Percentiles rank a stretch among this genome's conserved stretches.
phyloP scores from a whole-genome alignment of 1,140 invertebrate species.

The Macrobrachium rosenbergii region DNA sequence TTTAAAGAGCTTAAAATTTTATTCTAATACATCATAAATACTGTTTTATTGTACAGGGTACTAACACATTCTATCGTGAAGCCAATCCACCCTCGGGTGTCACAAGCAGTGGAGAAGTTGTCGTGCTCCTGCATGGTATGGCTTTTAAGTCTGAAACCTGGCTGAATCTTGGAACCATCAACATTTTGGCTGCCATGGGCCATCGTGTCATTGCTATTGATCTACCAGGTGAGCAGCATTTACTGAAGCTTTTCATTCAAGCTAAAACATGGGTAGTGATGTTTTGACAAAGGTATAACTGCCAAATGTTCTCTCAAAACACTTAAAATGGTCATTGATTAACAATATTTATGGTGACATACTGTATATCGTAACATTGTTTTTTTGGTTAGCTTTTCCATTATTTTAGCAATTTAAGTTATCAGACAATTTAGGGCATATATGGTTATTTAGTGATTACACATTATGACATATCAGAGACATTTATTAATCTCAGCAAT shows the following conservation, averaged over 20 bases:
- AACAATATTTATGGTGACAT: too few species aligned
- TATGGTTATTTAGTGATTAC: too few species aligned
- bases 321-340: too few species aligned
- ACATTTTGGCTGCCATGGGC: slow-evolving; percentile 70
- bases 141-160: slow-evolving; percentile 71
- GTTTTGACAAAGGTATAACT: neutral
- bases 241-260: neutral
- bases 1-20: too few species aligned
- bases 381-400: too few species aligned
- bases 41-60: slow-evolving; percentile 19
- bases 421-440: too few species aligned
- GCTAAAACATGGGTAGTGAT: neutral
- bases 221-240: slow-evolving; percentile 69
- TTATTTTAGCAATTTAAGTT: too few species aligned
- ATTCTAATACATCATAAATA: neutral
- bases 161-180: slow-evolving; percentile 70
- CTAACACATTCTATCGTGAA: slow-evolving; percentile 59
- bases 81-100: slow-evolving; percentile 58
- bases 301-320: too few species aligned
- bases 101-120: slow-evolving; percentile 40
- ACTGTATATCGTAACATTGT: too few species aligned
- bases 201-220: slow-evolving; percentile 71
- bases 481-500: too few species aligned
- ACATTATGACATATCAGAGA: too few species aligned
- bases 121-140: slow-evolving; percentile 71